Conservation (phyloP, 2,888 invertebrate genomes). For the Drosophila meridiana region DNA sequence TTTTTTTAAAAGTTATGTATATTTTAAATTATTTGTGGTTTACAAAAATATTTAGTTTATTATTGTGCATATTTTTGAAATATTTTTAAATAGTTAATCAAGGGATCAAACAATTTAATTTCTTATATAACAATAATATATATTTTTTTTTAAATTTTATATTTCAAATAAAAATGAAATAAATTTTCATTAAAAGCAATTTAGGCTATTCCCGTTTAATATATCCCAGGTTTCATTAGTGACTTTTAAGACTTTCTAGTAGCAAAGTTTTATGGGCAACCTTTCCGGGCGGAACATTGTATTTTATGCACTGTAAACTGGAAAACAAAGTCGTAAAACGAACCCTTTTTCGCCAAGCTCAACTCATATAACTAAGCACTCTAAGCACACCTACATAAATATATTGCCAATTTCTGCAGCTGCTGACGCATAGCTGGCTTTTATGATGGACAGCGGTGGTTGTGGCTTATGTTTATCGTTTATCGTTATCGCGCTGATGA, state of each 20-base stretch:
- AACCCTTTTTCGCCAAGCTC: conserved; percentile 43
- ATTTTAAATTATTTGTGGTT: too few species aligned
- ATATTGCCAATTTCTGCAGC: conserved; percentile 26
- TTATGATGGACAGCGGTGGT: conserved; percentile 32
- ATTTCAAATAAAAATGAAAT: neutral
- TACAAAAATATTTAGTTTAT: too few species aligned
- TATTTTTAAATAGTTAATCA: too few species aligned
- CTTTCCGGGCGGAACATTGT: conserved; percentile 10
- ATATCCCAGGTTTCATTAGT: neutral
- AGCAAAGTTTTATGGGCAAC: conserved; percentile 2
- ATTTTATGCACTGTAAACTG: conserved; percentile 45
- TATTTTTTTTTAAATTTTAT: neutral
- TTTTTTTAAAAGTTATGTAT: too few species aligned
- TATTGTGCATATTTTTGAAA: too few species aligned
- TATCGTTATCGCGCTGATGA: conserved; percentile 16
- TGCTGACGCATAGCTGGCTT: conserved; percentile 38
- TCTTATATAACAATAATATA: too few species aligned
- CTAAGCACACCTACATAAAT: conserved; percentile 48
- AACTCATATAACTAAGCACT: conserved; percentile 38
- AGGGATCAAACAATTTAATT: too few species aligned
- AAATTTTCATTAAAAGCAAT: conserved; percentile 6
- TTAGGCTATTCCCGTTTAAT: neutral
- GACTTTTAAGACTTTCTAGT: neutral
- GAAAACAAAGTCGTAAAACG: conserved; percentile 60
- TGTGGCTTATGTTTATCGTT: conserved; percentile 19